Base-by-base conservation (phyloP, 2,797 vertebrate species). In the Rhabdomys pumilio region DNA sequence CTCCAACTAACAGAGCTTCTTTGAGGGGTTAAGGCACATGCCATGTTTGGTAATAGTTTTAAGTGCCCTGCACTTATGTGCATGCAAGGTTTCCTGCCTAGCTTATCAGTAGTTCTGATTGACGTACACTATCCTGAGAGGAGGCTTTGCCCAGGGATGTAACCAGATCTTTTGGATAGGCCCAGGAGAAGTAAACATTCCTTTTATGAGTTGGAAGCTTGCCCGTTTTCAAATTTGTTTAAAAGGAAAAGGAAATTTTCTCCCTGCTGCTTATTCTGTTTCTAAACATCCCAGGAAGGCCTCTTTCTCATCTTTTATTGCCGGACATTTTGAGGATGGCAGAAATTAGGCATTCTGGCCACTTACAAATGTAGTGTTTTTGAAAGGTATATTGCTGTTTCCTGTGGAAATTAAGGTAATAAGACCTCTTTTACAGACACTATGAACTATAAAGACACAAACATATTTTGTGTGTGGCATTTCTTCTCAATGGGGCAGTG, bases 191-290 rank as follows among this genome's bases (percentile, higher is more conserved):
- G 77, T 96, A 97, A 98, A 97, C 67, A 85, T 97, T 97, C 47
- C 95, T 98, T 69, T 97, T 97, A 96, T 94, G 97, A 95, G 96
- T 95, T 98, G 97, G 92, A 98, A 93, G 29, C 72, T 6, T 82
- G 98, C 91, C 96, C 0, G 5, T 73, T 98, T 98, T 96, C 96
- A 98, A 31, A 19, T 1, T 96, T 97, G 90, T 97, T 98, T 98
- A 97, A 98, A 96, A 97, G 79, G 95, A 97, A 97, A 97, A 98
- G 97, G 96, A 98, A 98, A 98, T 97, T 97, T 76, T 98, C 96
- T 97, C 90, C 76, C 80, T 73, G 83, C 75, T 98, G 96, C 97
- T 98, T 98, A 87, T 95, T 96, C 97, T 98, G 96, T 85, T 97
- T 97, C 95, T 96, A 98, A 98, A 97, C 95, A 93, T 97, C 98